phyloP scores from a whole-genome alignment of 64 coral and sea anemone species.

The Cladopsammia gracilis region DNA sequence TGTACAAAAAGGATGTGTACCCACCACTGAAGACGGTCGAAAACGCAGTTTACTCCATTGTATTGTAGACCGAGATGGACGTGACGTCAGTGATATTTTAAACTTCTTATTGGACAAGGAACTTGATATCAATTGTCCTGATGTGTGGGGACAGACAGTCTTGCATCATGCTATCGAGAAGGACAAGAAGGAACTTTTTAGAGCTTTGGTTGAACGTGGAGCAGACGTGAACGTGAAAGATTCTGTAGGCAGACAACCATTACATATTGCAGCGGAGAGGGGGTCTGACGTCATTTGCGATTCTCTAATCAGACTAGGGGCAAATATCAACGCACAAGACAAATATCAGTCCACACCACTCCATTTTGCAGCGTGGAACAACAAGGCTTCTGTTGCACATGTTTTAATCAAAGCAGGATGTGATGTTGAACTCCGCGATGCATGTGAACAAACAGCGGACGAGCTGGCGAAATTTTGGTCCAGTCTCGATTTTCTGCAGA shows the following conservation, averaged over 20 bases:
- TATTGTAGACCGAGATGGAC: conserved; percentile 6
- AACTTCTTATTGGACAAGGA: conserved; percentile 41
- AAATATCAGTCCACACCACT: conserved; percentile 41
- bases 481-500: conserved; percentile 29
- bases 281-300: conserved; percentile 16
- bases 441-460: conserved; percentile 32
- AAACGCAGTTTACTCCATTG: conserved; percentile 35
- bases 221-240: conserved; percentile 49
- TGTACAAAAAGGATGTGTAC: conserved; percentile 34
- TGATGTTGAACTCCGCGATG: conserved; percentile 20
- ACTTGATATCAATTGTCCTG: conserved; percentile 41
- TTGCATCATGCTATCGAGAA: conserved; percentile 63
- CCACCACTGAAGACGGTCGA: background rate
- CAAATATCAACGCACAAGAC: conserved; percentile 51
- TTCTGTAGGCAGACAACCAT: conserved; percentile 8
- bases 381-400: conserved; percentile 20
- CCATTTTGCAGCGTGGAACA: conserved; percentile 55
- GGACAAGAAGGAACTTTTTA: conserved; percentile 29
- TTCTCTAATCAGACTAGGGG: conserved; percentile 22
- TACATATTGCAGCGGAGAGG: conserved; percentile 51
- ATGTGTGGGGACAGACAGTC: conserved; percentile 47
- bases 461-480: conserved; percentile 49
- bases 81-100: conserved; percentile 19
- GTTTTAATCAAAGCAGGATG: conserved; percentile 33
- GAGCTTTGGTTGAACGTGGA: conserved; percentile 48